A percentile compares a stretch with the other conserved stretches of the same genome.
Conservation (phyloP, 2,113 vertebrate species). For the Chrysochloris asiatica region DNA sequence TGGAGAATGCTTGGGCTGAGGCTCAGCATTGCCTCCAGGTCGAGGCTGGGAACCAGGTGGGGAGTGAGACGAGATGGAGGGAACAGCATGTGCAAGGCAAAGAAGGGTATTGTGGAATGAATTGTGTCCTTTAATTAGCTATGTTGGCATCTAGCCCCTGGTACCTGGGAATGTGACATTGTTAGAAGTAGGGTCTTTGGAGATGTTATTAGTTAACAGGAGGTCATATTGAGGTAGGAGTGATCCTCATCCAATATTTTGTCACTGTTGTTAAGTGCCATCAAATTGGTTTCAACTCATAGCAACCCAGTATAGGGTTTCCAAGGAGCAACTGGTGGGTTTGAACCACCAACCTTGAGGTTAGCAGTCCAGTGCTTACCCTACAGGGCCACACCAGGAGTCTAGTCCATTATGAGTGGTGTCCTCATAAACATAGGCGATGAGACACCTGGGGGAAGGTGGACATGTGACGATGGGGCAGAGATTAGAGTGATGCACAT, state of each 20-base stretch:
- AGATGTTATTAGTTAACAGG: not conserved
- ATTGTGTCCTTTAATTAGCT: not conserved
- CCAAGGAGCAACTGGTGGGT: no score
- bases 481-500: not conserved
- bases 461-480: not conserved
- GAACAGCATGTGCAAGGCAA: not conserved
- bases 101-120: not conserved
- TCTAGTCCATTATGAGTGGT: not conserved
- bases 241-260: no score
- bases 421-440: not conserved
- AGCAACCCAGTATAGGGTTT: no score
- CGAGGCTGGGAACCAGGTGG: not conserved
- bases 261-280: no score
- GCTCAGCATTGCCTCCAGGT: not conserved
- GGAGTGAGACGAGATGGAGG: not conserved
- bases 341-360: no score
- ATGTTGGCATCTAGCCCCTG: not conserved
- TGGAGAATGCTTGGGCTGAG: not conserved
- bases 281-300: no score
- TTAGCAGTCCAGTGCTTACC: no score
- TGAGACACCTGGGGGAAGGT: not conserved
- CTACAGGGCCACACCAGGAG: no score
- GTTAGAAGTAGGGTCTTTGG: not conserved
- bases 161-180: not conserved
- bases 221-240: not conserved